Percentiles rank a stretch among this genome's conserved stretches.
Evolutionary conservation across 2,797 vertebrate genomes (phyloP).

Genomic region (Gymnocypris eckloni): DNA sequence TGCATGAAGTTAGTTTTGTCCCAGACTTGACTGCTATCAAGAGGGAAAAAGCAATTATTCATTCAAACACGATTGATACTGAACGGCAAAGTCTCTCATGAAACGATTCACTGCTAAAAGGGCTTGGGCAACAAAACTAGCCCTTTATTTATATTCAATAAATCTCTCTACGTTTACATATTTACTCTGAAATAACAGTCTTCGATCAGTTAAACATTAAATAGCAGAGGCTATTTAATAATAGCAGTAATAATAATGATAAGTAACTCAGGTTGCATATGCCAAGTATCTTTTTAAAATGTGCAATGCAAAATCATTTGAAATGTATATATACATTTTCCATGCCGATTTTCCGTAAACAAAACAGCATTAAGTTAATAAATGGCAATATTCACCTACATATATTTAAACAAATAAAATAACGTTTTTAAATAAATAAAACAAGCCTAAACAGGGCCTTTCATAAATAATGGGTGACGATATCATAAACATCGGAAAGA

Average conservation of each 20-base stretch:
- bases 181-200: not conserved
- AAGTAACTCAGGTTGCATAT: too few species aligned
- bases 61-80: not conserved
- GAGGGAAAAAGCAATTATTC: not conserved
- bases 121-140: not conserved
- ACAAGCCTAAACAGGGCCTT: not conserved
- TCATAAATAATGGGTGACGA: not conserved
- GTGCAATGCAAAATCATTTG: not conserved
- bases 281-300: not conserved
- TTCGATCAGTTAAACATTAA: not conserved
- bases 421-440: not conserved
- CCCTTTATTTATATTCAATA: not conserved
- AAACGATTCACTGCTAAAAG: not conserved
- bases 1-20: conserved; percentile 30
- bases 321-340: not conserved
- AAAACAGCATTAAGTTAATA: not conserved
- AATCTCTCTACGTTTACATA: not conserved
- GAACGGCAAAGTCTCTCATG: not conserved
- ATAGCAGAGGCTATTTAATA: not conserved
- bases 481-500: not conserved
- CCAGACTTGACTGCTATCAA: not conserved
- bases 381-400: not conserved
- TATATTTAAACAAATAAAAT: not conserved
- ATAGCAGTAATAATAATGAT: too few species aligned
- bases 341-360: too few species aligned